Evolutionary conservation across 2,888 invertebrate species (phyloP).

Genomic region (Drosophila yooni): DNA sequence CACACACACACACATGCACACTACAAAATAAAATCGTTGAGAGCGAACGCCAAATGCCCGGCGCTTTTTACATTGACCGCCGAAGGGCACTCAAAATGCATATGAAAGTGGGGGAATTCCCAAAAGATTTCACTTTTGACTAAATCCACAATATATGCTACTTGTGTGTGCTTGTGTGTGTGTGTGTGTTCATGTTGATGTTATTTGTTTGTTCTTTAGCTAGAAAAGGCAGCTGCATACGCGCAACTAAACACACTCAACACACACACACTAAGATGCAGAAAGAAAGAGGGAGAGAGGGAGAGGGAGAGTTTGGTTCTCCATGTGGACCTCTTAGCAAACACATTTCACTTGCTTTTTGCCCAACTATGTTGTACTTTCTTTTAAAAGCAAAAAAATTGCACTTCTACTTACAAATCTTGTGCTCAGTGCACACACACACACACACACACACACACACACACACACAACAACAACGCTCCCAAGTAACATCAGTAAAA

Average conservation of each 20-base stretch:
- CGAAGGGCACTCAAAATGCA: slow-evolving; percentile 73
- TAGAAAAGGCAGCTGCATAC: slow-evolving; percentile 65
- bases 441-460: not conserved
- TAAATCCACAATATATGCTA: slow-evolving; percentile 20
- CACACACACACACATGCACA: not conserved
- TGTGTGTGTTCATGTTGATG: slow-evolving; percentile 19
- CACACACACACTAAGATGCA: slow-evolving; percentile 12
- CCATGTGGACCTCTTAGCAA: slow-evolving; percentile 17
- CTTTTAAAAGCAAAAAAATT: slow-evolving; percentile 47
- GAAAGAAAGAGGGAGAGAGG: not conserved
- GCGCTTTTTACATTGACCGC: slow-evolving; percentile 71
- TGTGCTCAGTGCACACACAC: slow-evolving; percentile 44
- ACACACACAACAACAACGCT: not conserved
- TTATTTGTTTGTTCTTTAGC: slow-evolving; percentile 63
- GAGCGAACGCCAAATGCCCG: slow-evolving; percentile 51
- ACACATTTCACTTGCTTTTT: slow-evolving; percentile 22
- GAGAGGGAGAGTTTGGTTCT: slow-evolving; percentile 1
- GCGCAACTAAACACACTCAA: slow-evolving; percentile 70
- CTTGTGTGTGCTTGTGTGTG: slow-evolving; percentile 25
- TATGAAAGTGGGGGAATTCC: slow-evolving; percentile 47
- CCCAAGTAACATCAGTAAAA: slow-evolving; percentile 56
- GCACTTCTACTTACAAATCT: slow-evolving; percentile 16
- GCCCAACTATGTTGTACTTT: slow-evolving; percentile 51
- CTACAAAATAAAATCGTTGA: slow-evolving; percentile 53
- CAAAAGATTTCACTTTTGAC: slow-evolving; percentile 21